These are phyloP conservation scores for Tyrannus savana DNA, from an alignment of 2,113 vertebrate species.

Conservation along the genomic window DNA sequence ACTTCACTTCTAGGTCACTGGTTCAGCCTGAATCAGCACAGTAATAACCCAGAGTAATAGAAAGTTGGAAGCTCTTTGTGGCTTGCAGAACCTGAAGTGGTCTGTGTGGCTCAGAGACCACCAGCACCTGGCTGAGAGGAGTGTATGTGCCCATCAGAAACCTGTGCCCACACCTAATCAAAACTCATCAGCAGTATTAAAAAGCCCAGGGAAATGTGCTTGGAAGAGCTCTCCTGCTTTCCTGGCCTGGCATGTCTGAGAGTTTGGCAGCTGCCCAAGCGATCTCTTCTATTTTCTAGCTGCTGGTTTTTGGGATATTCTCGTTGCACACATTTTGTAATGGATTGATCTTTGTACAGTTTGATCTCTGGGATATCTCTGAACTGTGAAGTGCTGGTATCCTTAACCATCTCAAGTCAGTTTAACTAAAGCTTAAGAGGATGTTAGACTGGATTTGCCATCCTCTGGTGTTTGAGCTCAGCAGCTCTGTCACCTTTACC, in stretches of 20 bases:
- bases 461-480: background rate
- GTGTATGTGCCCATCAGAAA: background rate
- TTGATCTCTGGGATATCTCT: background rate
- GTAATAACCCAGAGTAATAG: background rate
- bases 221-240: background rate
- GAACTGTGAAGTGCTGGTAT: background rate
- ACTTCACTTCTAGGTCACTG: background rate
- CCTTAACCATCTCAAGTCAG: background rate
- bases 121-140: background rate
- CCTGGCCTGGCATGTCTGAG: background rate
- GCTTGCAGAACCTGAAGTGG: background rate
- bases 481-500: background rate
- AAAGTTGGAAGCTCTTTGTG: background rate
- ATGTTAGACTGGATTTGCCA: background rate
- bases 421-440: background rate
- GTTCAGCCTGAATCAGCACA: background rate
- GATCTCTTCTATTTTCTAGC: background rate
- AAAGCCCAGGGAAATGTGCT: background rate
- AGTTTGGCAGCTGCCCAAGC: background rate
- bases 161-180: background rate
- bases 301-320: background rate
- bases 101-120: background rate
- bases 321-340: background rate
- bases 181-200: background rate
- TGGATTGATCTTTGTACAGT: background rate